Evolutionary conservation across 2,797 vertebrate species (phyloP), one percentile per base, ranked within the genome.

Genomic region (Fratercula arctica): DNA sequence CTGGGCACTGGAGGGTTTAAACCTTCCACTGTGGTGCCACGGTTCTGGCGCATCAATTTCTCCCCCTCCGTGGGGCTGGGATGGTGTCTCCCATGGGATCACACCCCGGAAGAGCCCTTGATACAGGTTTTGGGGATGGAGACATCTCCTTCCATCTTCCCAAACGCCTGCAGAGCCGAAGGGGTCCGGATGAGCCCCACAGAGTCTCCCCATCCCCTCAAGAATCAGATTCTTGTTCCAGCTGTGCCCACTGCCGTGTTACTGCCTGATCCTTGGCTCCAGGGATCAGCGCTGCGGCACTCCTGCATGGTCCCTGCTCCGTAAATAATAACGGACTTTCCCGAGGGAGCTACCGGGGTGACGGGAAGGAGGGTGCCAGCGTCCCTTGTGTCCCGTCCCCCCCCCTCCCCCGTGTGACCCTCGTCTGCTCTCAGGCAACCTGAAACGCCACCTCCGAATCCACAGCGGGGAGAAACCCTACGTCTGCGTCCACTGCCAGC

Each of bases 401-500:
- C 12, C 25, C 26, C 59, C 25, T 11, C 3, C 10, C n/a, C 57
- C 21, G 7, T 3, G 68, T 41, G 13, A 87, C 6, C 43, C 45
- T 51, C 4, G 1, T 21, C 78, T 63, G 37, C 59, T 89, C 93
- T 5, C 96, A 99, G 99, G 99, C 48, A 99, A 99, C 98, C 98
- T 99, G 84, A 99, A 99, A 97, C 98, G 99, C 74, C 99, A 99
- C 96, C 98, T 99, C 73, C 99, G 99, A 33, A 99, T 99, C 91
- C 99, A 99, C 98, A 99, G 99, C 0, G 99, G 99, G 16, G 99
- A 99, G 98, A 99, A 99, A 90, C 99, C 99, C 0, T 99, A 99
- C 5, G 97, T 99, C 83, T 99, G 99, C 5, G 97, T 99, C 77
- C 99, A 99, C 97, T 99, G 99, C 96, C 98, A 99, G 98, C 98